Evolutionary conservation across 2,888 invertebrate genomes (phyloP), one percentile per base, ranked within the genome.

Genomic region (Miltochrista miniata): DNA sequence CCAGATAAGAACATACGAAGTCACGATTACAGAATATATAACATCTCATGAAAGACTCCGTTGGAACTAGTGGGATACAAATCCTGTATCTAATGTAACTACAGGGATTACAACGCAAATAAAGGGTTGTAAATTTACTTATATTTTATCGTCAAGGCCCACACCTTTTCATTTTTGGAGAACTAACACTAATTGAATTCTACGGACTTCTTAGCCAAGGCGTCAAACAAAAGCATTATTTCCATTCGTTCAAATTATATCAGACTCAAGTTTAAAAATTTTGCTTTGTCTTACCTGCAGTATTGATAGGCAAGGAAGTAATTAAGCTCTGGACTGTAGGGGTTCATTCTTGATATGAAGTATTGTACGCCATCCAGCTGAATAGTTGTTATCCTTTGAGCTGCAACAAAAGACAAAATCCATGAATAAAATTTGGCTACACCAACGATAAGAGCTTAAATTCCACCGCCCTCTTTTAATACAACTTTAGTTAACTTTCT

Each of bases 291-390:
- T 78, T 80, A 92, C 92, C 92, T 95, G 87, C 97, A 97, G 79
- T 97, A 97, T 78, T 97, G 96, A 86, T 97, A 97, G 42, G 97
- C 96, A 76, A 96, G 92, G 92, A 96, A 96, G 82, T 96, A 97
- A 87, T 97, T 97, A 60, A 96, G 92, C 83, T 96, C 96, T 29
- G 96, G 96, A 61, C 96, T 96, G 85, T 96, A 96, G 10, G 96
- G 96, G 85, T 96, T 96, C 96, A 96, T 96, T 76, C 96, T 93
- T 72, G 96, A 96, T 64, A 96, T 95, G 81, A 96, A 96, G 82
- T 96, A 96, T 79, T 96, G 96, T 51, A 96, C 95, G 56, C 96
- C 96, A 89, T 96, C 96, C 73, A 96, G 85, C 81, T 96, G 96
- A 71, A 96, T 96, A 65, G 96, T 96, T 58, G 96, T 96, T 90